These are phyloP conservation scores for Madoqua kirkii DNA, from an alignment of 2,113 vertebrate genomes.

Conservation along the genomic window DNA sequence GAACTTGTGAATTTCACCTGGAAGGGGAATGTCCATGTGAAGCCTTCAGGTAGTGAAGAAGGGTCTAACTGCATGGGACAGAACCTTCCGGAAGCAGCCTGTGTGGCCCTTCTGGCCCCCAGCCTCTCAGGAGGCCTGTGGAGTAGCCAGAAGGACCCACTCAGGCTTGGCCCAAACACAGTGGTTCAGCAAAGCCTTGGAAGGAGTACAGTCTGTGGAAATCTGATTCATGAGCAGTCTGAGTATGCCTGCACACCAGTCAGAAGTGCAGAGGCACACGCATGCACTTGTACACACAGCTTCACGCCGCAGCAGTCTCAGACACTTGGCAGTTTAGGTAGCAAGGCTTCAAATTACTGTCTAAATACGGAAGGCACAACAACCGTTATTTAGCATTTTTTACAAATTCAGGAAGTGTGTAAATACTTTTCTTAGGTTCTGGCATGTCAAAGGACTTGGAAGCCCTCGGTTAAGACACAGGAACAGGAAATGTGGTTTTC, in stretches of 20 bases:
- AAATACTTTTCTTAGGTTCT: neutral
- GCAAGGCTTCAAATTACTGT: neutral
- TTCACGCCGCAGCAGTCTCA: neutral
- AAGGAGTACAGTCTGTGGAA: neutral
- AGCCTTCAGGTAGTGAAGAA: neutral
- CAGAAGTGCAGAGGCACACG: neutral
- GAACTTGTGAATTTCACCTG: neutral
- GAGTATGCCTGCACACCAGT: neutral
- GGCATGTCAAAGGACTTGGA: neutral
- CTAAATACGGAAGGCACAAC: neutral
- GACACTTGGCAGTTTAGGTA: neutral
- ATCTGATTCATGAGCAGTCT: neutral
- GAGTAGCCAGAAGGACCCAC: neutral
- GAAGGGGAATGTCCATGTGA: neutral
- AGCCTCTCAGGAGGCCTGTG: neutral
- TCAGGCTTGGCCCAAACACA: neutral
- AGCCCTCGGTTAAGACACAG: neutral
- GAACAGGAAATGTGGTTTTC: neutral
- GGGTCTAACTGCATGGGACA: neutral
- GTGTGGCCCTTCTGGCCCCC: neutral
- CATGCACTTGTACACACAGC: neutral
- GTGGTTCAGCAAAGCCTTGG: neutral
- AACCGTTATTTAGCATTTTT: neutral
- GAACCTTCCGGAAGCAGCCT: neutral
- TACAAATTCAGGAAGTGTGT: neutral